Conservation (phyloP, 2,797 vertebrate genomes). For the Melanogrammus aeglefinus region DNA sequence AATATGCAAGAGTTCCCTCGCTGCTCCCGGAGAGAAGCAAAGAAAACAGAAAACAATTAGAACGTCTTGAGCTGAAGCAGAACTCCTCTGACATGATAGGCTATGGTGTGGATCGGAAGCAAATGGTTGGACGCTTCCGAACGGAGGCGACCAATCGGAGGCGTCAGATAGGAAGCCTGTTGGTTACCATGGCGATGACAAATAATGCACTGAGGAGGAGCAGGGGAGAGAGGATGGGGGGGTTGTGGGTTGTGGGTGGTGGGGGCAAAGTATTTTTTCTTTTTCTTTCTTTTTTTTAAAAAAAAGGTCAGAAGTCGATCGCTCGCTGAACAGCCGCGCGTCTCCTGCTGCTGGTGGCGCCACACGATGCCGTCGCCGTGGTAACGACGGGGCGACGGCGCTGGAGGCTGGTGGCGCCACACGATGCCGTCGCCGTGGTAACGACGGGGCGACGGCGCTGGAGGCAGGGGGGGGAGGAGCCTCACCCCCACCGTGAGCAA, state of each 20-base stretch:
- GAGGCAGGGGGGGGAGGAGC: background rate
- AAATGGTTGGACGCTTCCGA: no score
- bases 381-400: constrained; percentile 39
- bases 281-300: background rate
- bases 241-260: background rate
- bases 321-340: constrained; percentile 1
- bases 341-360: constrained; percentile 58
- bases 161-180: no score
- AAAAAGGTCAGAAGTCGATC: background rate
- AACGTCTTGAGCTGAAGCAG: constrained; percentile 48
- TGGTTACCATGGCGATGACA: background rate
- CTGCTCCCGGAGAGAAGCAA: constrained; percentile 31
- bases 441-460: constrained; percentile 19
- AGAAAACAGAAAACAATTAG: constrained; percentile 22
- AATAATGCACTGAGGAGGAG: constrained; percentile 13
- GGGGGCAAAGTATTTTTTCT: background rate
- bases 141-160: no score
- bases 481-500: background rate
- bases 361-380: constrained; percentile 31
- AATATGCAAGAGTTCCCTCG: constrained; percentile 26
- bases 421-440: constrained; percentile 21
- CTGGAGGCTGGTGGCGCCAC: no score
- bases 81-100: constrained; percentile 30
- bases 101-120: background rate
- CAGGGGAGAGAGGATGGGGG: background rate